Base-by-base conservation (phyloP, 1,140 invertebrate species). In the Drosophila tsacasi region DNA sequence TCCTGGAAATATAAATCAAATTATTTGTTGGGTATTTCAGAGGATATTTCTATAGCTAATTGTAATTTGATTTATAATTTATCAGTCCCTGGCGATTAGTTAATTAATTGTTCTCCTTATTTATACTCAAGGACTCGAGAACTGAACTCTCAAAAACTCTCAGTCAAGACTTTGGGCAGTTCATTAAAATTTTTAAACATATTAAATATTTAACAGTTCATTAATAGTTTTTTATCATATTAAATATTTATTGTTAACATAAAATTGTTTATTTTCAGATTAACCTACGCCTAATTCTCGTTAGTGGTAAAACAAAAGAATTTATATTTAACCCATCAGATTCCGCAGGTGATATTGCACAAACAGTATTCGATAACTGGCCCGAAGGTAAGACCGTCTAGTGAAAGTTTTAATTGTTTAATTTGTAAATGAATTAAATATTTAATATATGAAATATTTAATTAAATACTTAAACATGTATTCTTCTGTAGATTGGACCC, bases 341-440 rank as follows among this genome's bases (percentile, higher is more conserved):
- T 94, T 99, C 98, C 63, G 99, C 98, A 81, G 98, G 98, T 82
- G 98, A 99, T 94, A 99, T 99, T 94, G 98, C 99, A 86, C 97
- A 99, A 94, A 97, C 98, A 95, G 98, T 99, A 83, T 99, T 99
- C 94, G 98, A 99, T 93, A 98, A 98, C 94, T 99, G 99, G 99
- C 98, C 98, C 61, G 96, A 97, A 96, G 97, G 97, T 98, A 94
- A 94, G 92, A 81, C 40, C 21, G 44, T 39, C n/a, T 19, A 23
- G 15, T 17, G 2, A 27, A 7, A 21, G 13, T 30, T 30, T 13
- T 15, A 42, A 42, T 17, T 3, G 7, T 44, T 30, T 19, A 27
- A 13, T 15, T 37, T 9, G 7, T 5, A 9, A 49, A 10, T 15
- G 4, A 49, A 17, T 49, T 25, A 25, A 1, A n/a, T n/a, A n/a